Evolutionary conservation across 2,888 invertebrate genomes (phyloP).

Genomic region (Aleiodes alternator): DNA sequence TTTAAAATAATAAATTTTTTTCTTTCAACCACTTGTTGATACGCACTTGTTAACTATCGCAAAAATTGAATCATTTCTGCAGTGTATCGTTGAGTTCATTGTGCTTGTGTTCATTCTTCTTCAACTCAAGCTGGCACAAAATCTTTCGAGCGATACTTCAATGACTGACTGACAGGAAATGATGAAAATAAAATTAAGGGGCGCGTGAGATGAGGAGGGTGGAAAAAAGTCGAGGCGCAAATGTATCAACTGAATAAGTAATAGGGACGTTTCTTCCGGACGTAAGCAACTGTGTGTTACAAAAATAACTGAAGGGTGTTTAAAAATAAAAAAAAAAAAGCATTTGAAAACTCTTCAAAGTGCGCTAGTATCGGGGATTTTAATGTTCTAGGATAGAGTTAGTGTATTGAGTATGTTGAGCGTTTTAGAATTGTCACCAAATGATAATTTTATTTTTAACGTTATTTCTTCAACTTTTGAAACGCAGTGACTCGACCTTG

Average conservation of each 20-base stretch:
- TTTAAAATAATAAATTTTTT: slow-evolving; percentile 24
- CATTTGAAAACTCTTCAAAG: not conserved
- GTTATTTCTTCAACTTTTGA: slow-evolving; percentile 18
- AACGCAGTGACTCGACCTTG: slow-evolving; percentile 30
- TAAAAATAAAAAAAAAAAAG: slow-evolving; percentile 26
- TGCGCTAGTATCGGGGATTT: slow-evolving; percentile 2
- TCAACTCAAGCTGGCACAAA: not conserved
- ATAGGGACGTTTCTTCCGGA: not conserved
- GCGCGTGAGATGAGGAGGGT: not conserved
- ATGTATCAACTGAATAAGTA: not conserved
- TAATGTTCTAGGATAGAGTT: slow-evolving; percentile 17
- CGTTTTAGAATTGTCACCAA: slow-evolving; percentile 36
- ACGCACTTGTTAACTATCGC: slow-evolving; percentile 58
- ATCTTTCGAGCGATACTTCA: not conserved
- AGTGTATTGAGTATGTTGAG: slow-evolving; percentile 4
- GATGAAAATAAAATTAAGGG: slow-evolving; percentile 13
- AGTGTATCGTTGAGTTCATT: slow-evolving; percentile 43
- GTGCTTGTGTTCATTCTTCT: slow-evolving; percentile 29
- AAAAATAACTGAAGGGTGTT: slow-evolving; percentile 27
- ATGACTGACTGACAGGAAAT: slow-evolving; percentile 25
- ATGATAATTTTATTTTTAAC: slow-evolving; percentile 36
- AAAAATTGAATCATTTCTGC: slow-evolving; percentile 53
- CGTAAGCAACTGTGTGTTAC: not conserved
- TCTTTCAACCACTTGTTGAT: slow-evolving; percentile 45
- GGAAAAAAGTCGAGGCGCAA: not conserved